Percentiles rank a stretch among this genome's conserved stretches.
Conservation (phyloP, 2,888 invertebrate genomes). For the Drosophila mulleri region DNA sequence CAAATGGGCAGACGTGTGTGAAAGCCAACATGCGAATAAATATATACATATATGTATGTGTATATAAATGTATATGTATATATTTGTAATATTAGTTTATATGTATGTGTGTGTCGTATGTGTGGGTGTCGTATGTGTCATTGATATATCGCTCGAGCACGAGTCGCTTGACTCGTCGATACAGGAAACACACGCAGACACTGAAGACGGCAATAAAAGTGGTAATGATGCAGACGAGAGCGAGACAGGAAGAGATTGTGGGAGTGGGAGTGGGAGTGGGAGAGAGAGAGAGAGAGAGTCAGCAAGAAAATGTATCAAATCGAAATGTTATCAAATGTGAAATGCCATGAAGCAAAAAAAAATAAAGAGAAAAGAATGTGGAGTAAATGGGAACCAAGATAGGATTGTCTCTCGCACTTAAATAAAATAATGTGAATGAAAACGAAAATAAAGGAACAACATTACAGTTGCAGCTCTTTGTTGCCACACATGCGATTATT, state of each 20-base stretch:
- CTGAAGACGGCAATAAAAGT: constrained; percentile 70
- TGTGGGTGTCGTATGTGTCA: constrained; percentile 41
- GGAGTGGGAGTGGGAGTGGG: background rate
- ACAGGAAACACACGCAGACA: constrained; percentile 70
- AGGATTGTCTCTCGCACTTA: background rate
- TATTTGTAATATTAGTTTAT: constrained; percentile 14
- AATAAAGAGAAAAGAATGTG: too few species aligned
- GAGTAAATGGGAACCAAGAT: background rate
- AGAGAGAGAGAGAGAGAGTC: background rate
- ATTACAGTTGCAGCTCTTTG: background rate
- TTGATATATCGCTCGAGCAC: constrained; percentile 62
- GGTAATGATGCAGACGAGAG: constrained; percentile 61
- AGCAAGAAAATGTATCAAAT: constrained; percentile 32
- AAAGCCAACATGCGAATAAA: constrained; percentile 18
- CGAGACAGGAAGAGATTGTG: background rate
- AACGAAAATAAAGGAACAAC: background rate
- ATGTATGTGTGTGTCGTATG: constrained; percentile 1
- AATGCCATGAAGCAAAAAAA: constrained; percentile 12
- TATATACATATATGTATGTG: background rate
- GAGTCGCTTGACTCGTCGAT: constrained; percentile 48
- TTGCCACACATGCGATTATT: constrained; percentile 19
- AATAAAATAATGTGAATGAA: constrained; percentile 6
- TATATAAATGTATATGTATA: constrained; percentile 16
- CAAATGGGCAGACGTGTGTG: constrained; percentile 9
- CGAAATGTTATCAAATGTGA: constrained; percentile 46